Evolutionary conservation across 2,113 vertebrate species (phyloP).

Genomic region (Corynorhinus townsendii): DNA sequence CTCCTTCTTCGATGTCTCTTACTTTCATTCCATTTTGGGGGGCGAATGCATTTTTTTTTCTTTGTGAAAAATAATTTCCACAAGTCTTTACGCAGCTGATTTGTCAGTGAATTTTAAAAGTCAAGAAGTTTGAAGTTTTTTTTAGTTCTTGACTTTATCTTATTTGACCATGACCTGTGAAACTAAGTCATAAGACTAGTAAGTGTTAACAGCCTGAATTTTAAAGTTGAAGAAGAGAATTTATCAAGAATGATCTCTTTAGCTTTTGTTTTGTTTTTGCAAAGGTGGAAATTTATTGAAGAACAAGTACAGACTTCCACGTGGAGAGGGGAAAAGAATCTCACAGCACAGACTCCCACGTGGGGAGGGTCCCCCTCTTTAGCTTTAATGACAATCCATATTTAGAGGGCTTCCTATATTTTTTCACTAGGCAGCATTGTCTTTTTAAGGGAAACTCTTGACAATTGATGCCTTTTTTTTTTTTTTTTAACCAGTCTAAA

Average conservation of each 20-base stretch:
- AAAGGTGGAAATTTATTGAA: no score
- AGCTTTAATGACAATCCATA: not conserved
- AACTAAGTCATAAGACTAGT: not conserved
- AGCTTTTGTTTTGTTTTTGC: not conserved
- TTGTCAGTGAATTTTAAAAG: constrained; percentile 34
- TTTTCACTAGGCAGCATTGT: constrained; percentile 7
- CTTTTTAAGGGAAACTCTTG: constrained; percentile 32
- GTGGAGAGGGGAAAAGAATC: no score
- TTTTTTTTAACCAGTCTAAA: not conserved
- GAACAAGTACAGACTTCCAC: no score
- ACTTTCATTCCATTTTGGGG: constrained; percentile 37
- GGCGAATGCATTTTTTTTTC: not conserved
- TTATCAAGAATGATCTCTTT: constrained; percentile 12
- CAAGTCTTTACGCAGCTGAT: not conserved
- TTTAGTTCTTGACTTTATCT: constrained; percentile 16
- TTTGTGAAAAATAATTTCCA: constrained; percentile 42
- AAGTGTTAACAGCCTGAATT: constrained; percentile 2
- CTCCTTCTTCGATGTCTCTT: constrained; percentile 26
- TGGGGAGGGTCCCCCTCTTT: not conserved
- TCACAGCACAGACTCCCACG: no score
- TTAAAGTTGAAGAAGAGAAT: constrained; percentile 29
- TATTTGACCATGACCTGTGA: constrained; percentile 15
- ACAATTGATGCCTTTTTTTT: not conserved
- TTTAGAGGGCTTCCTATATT: not conserved
- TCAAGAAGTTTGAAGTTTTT: not conserved